A percentile compares a stretch with the other conserved stretches of the same genome.
Evolutionary conservation across 2,888 invertebrate species (phyloP).

Genomic region (Napeogenes sylphis): DNA sequence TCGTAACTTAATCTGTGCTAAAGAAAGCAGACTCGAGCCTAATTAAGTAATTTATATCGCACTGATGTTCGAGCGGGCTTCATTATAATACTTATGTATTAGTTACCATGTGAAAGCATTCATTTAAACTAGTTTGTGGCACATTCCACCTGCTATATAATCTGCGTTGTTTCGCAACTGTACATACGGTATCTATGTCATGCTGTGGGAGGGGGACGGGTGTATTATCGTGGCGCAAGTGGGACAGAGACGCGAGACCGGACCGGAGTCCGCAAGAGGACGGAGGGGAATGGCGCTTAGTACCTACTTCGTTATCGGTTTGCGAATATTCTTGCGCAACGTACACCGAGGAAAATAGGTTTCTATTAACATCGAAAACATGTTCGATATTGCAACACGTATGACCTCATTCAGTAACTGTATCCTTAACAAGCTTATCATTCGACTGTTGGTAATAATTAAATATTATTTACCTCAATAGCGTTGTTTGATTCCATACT

Average conservation of each 20-base stretch:
- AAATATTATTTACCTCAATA: conserved; percentile 18
- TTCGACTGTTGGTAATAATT: conserved; percentile 9
- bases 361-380: conserved; percentile 45
- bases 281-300: conserved; percentile 59
- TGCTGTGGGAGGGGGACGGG: conserved; percentile 50
- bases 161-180: conserved; percentile 76
- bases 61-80: conserved; percentile 27
- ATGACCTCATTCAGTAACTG: conserved; percentile 29
- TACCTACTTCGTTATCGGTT: conserved; percentile 69
- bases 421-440: conserved; percentile 32
- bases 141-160: conserved; percentile 77
- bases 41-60: conserved; percentile 31
- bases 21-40: conserved; percentile 28
- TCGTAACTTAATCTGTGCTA: conserved; percentile 21
- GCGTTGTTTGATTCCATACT: conserved; percentile 31
- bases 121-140: conserved; percentile 73
- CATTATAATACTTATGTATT: conserved; percentile 45
- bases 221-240: conserved; percentile 33
- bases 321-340: conserved; percentile 74
- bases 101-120: conserved; percentile 70
- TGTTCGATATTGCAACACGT: conserved; percentile 34
- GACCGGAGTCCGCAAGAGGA: conserved; percentile 71
- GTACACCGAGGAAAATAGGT: conserved; percentile 69
- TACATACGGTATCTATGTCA: conserved; percentile 72
- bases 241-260: conserved; percentile 47